phyloP scores from a whole-genome alignment of 2,797 vertebrate genomes.

The Novumbra hubbsi region DNA sequence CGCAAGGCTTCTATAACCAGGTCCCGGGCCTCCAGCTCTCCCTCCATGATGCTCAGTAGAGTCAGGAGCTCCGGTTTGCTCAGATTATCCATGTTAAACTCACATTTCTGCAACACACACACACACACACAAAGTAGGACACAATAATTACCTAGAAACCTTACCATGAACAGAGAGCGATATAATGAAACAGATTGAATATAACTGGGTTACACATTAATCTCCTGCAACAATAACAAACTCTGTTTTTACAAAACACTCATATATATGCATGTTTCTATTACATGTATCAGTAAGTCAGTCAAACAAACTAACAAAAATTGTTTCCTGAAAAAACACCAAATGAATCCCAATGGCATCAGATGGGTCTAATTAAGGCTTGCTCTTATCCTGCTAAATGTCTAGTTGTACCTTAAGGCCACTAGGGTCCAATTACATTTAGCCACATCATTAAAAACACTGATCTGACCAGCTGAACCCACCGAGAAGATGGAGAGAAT shows the following conservation, averaged over 20 bases:
- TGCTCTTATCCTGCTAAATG: conserved; percentile 31
- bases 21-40: conserved; percentile 94
- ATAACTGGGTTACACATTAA: not conserved
- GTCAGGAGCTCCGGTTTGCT: conserved; percentile 92
- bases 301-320: not conserved
- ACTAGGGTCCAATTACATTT: conserved; percentile 50
- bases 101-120: conserved; percentile 82
- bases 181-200: no score
- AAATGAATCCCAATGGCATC: not conserved
- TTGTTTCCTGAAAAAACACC: conserved; percentile 2
- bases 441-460: conserved; percentile 53
- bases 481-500: conserved; percentile 3
- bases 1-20: conserved; percentile 95
- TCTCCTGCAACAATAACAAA: not conserved
- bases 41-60: conserved; percentile 95
- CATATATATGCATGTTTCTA: not conserved
- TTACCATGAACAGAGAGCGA: not conserved
- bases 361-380: conserved; percentile 6
- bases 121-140: conserved; percentile 9
- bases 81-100: conserved; percentile 96
- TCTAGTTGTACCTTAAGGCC: conserved; percentile 34
- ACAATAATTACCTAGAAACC: not conserved
- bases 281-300: not conserved
- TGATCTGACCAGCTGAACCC: conserved; percentile 32
- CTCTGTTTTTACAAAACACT: not conserved